A percentile compares a stretch with the other conserved stretches of the same genome.
These are phyloP conservation scores for Rhinella marina DNA, from an alignment of 2,797 vertebrate species.

Conservation along the genomic window DNA sequence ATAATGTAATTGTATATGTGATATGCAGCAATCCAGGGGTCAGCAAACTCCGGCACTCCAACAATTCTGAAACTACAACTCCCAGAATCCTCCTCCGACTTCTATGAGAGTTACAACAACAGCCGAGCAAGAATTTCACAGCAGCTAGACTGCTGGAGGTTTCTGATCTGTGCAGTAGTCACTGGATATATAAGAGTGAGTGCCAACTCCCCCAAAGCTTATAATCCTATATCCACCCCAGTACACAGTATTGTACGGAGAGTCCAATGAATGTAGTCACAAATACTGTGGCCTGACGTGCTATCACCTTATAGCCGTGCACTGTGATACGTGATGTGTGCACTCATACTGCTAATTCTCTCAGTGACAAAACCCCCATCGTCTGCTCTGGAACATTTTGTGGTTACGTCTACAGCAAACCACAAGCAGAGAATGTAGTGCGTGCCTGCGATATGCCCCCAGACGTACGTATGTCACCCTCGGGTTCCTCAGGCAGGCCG, in stretches of 20 bases:
- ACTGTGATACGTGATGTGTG: background rate
- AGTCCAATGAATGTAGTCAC: background rate
- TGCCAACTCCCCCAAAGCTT: no score
- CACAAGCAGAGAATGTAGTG: background rate
- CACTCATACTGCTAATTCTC: background rate
- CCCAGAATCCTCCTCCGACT: no score
- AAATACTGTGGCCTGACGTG: background rate
- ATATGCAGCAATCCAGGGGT: no score
- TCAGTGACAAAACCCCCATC: background rate
- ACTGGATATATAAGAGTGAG: no score
- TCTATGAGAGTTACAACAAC: no score
- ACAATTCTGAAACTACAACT: no score
- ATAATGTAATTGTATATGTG: no score
- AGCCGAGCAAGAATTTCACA: no score
- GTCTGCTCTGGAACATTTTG: constrained; percentile 9
- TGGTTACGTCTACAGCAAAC: background rate
- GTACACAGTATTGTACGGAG: background rate
- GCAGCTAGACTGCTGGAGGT: no score
- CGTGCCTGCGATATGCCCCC: background rate
- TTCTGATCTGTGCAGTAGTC: no score
- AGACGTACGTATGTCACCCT: background rate
- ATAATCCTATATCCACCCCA: background rate
- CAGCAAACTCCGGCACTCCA: no score
- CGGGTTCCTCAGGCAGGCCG: background rate
- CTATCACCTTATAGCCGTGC: background rate